Evolutionary conservation across 37 sponge, comb jelly and placozoan genomes (phyloP).

Genomic region (Ephydatia muelleri): DNA sequence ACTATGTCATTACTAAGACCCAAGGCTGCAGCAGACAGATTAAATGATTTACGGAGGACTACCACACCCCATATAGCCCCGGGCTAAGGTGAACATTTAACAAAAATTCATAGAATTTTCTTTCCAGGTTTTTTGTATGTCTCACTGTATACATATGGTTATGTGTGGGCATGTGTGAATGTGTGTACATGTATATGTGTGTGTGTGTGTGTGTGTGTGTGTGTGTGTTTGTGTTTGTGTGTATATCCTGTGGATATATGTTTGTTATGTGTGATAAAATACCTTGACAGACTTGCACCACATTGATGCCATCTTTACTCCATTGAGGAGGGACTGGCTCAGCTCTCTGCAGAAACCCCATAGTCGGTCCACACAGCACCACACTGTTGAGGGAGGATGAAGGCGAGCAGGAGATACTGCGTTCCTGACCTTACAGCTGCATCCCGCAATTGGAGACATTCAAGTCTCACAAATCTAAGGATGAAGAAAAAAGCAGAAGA

Average conservation of each 20-base stretch:
- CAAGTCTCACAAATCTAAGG: not conserved
- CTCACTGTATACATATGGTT: not conserved
- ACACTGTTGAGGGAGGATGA: slow-evolving; percentile 2
- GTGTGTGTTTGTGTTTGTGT: slow-evolving; percentile 25
- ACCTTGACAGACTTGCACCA: not conserved
- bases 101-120: not conserved
- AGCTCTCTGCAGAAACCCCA: slow-evolving; percentile 31
- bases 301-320: not conserved
- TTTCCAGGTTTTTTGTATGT: not conserved
- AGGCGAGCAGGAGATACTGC: not conserved
- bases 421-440: not conserved
- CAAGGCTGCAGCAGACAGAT: too few species aligned
- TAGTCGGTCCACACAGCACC: slow-evolving; percentile 32
- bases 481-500: not conserved
- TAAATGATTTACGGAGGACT: too few species aligned
- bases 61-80: too few species aligned
- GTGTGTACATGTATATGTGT: slow-evolving; percentile 17
- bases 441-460: not conserved
- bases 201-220: slow-evolving; percentile 6
- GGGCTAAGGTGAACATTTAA: too few species aligned
- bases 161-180: slow-evolving; percentile 12
- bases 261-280: not conserved
- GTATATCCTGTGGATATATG: not conserved
- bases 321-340: not conserved
- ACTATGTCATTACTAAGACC: too few species aligned